These are phyloP conservation scores for Acleris literana DNA, from an alignment of 2,888 invertebrate genomes.

Conservation along the genomic window DNA sequence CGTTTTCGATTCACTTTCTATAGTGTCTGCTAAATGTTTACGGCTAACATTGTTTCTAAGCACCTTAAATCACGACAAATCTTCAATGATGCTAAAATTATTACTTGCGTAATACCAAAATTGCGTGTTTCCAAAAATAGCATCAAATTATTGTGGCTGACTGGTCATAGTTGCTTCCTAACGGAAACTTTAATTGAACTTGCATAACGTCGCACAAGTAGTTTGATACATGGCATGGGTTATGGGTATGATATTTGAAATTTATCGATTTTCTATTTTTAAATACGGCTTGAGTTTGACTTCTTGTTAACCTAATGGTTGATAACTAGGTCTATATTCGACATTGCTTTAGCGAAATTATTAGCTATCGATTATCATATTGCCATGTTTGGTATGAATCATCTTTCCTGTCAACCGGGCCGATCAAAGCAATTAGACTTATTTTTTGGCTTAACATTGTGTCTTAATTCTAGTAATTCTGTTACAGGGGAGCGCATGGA, in stretches of 20 bases:
- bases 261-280: too few relatives aligned
- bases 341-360: too few relatives aligned
- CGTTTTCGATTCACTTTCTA: constrained; percentile 68
- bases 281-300: too few relatives aligned
- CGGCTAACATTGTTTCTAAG: background rate
- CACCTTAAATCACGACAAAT: constrained; percentile 1
- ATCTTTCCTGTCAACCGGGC: too few relatives aligned
- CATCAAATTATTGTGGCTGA: constrained; percentile 20
- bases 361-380: too few relatives aligned
- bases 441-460: background rate
- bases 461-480: constrained; percentile 12
- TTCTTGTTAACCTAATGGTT: too few relatives aligned
- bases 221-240: too few relatives aligned
- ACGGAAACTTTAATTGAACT: constrained; percentile 3
- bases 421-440: too few relatives aligned
- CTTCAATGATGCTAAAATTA: constrained; percentile 18
- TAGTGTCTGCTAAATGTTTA: constrained; percentile 30
- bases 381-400: too few relatives aligned
- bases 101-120: constrained; percentile 11
- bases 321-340: too few relatives aligned
- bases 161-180: constrained; percentile 3
- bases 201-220: constrained; percentile 2
- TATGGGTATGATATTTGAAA: too few relatives aligned
- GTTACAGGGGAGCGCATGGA: constrained; percentile 86
- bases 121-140: constrained; percentile 21